Evolutionary conservation across 1,140 invertebrate genomes (phyloP), one percentile per base, ranked within the genome.

Genomic region (Armadillidium nasatum): DNA sequence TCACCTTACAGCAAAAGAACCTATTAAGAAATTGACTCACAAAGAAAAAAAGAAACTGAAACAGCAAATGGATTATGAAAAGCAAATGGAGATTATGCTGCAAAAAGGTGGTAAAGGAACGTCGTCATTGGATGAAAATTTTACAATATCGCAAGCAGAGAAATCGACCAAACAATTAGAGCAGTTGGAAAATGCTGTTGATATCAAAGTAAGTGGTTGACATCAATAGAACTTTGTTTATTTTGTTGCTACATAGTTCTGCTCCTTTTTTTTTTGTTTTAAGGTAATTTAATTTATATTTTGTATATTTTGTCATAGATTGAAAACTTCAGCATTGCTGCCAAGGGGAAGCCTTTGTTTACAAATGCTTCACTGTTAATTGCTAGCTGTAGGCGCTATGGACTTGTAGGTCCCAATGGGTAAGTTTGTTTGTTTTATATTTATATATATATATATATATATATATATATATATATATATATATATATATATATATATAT

Each of bases 361-460:
- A 92, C 96, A 11, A 99, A 99, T 87, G 98, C 98, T 0, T 95
- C 90, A 85, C 86, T 99, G 7, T 86, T 96, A 23, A 98, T 99
- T 81, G 95, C 96, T 4, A 90, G 94, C 83, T 94, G 95, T 0
- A 89, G 97, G 77, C 89, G 95, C 83, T 99, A 99, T 85, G 98
- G 98, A 83, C 87, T 99, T 7, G 96, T 99, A 33, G 98, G 98
- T 60, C 98, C 97, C 6, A 99, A 99, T 87, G 97, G 97, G 90
- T 92, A 86, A 85, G 86, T 82, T n/a, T n/a, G n/a, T n/a, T n/a
- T n/a, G n/a, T n/a, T n/a, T n/a, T n/a, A n/a, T n/a, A n/a, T n/a
- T n/a, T 72, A n/a, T 71, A 43, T 19, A 33, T 75, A 15, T 72
- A 9, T 50, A 60, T n/a, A n/a, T n/a, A n/a, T n/a, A n/a, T n/a